A percentile compares a stretch with the other conserved stretches of the same genome.
These are phyloP conservation scores for Adineta ricciae DNA, from an alignment of 2,888 invertebrate genomes.

Conservation along the genomic window DNA sequence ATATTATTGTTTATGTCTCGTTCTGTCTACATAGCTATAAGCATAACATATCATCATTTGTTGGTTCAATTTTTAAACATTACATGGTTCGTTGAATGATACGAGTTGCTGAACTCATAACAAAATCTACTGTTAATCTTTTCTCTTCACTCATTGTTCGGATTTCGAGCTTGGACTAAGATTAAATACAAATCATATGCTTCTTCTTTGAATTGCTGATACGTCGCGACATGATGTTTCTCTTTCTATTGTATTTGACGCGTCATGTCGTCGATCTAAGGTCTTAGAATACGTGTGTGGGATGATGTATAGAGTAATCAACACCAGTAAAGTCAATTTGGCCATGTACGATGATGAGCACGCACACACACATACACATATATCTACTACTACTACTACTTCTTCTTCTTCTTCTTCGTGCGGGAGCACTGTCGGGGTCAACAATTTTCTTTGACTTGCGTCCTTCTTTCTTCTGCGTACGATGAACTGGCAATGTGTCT, in stretches of 20 bases:
- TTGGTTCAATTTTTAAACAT: not conserved
- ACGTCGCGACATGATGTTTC: not conserved
- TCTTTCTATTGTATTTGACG: not conserved
- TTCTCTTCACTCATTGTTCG: not conserved
- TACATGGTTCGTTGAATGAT: not conserved
- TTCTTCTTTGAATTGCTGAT: not conserved
- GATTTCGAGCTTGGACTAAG: not conserved
- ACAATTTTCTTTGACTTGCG: not conserved
- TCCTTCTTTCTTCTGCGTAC: not conserved
- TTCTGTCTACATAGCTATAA: not conserved
- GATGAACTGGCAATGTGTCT: conserved; percentile 5
- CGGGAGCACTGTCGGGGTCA: conserved; percentile 5
- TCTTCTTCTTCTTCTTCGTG: not conserved
- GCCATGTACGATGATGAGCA: not conserved
- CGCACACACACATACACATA: not conserved
- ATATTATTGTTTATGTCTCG: conserved; percentile 13
- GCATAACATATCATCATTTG: not conserved
- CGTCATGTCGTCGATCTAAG: not conserved
- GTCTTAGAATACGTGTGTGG: not conserved
- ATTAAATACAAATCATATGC: not conserved
- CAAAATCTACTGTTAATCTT: not conserved
- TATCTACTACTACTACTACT: not conserved
- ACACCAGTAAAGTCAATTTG: not conserved
- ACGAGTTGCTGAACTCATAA: not conserved
- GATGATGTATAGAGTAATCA: not conserved